Evolutionary conservation across 2,888 invertebrate genomes (phyloP).

Genomic region (Conomelus anceps): DNA sequence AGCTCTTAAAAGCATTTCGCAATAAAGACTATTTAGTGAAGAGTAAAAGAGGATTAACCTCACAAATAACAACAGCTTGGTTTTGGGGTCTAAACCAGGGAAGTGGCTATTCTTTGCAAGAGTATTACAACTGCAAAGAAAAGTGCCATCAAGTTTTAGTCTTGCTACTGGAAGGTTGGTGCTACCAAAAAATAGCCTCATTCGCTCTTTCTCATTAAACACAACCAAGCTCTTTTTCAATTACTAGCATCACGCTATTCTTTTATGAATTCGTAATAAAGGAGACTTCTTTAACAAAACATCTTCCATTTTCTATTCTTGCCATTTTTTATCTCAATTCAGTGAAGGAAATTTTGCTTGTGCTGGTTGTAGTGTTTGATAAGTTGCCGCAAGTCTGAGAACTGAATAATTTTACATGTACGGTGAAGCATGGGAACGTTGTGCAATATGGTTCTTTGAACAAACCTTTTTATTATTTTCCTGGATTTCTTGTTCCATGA

Average conservation of each 20-base stretch:
- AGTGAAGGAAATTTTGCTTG: no score
- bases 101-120: not conserved
- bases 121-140: not conserved
- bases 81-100: not conserved
- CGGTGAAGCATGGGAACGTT: no score
- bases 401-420: no score
- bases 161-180: not conserved
- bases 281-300: not conserved
- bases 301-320: not conserved
- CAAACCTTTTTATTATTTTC: no score
- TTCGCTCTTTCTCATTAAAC: not conserved
- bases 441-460: no score
- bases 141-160: not conserved
- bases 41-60: not conserved
- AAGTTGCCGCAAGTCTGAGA: no score
- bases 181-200: not conserved
- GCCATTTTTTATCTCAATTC: not conserved
- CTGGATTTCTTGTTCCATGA: no score
- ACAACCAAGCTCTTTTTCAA: not conserved
- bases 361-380: no score
- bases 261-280: no score
- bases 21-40: not conserved
- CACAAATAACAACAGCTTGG: not conserved
- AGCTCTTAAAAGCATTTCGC: not conserved
- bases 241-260: not conserved